Evolutionary conservation across 2,797 vertebrate genomes (phyloP).

Genomic region (Enteromius afrohamiltoni): DNA sequence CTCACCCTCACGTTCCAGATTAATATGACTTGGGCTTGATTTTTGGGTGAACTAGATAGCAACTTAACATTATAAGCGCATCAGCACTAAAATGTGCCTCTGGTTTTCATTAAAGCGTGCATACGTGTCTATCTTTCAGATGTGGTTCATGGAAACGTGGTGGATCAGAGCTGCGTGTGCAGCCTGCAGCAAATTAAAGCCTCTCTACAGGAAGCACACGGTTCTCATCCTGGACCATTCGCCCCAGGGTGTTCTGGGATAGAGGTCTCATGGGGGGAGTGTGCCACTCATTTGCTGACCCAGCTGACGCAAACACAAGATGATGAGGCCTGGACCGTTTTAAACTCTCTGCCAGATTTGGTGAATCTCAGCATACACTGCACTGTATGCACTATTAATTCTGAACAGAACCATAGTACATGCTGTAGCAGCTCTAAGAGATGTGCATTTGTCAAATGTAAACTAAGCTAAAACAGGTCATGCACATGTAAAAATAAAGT

Average conservation of each 20-base stretch:
- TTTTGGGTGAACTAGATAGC: neutral
- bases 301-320: slow-evolving; percentile 74
- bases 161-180: slow-evolving; percentile 67
- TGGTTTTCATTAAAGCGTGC: slow-evolving; percentile 25
- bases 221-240: slow-evolving; percentile 19
- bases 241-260: slow-evolving; percentile 28
- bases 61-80: neutral
- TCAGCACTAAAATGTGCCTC: neutral
- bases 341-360: slow-evolving; percentile 62
- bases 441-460: neutral
- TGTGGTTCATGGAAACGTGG: neutral
- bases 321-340: slow-evolving; percentile 61
- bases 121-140: slow-evolving; percentile 46
- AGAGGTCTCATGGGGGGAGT: slow-evolving; percentile 62
- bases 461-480: neutral
- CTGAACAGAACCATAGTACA: neutral
- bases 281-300: slow-evolving; percentile 67
- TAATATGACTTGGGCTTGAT: no score
- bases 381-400: neutral
- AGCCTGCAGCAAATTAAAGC: slow-evolving; percentile 68
- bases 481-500: neutral
- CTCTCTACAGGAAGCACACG: slow-evolving; percentile 54
- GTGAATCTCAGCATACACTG: slow-evolving; percentile 61
- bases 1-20: neutral
- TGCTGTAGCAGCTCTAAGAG: neutral